Base-by-base conservation (phyloP, 2,797 vertebrate species). In the Pantherophis vulpinus region DNA sequence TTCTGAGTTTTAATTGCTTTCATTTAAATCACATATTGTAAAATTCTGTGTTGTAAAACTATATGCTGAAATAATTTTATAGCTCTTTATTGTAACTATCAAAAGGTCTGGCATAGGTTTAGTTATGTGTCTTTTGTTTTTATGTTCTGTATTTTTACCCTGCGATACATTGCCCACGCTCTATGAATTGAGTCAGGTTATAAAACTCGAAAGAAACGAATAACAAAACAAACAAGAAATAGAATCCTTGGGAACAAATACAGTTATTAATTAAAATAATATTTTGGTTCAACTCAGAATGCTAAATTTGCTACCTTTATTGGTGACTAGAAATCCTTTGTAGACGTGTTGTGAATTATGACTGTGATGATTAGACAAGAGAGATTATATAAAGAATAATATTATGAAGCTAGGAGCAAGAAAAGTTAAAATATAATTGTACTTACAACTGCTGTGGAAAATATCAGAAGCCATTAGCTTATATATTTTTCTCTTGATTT, bases 221-320 rank as follows among this genome's bases (percentile, higher is more conserved):
- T 79, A 79, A 37, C 32, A 79, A 37, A 79, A 79, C 74, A 23
- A 79, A 79, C 20, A 79, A 42, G 74, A 79, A 79, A 86, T 12
- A 86, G 88, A 29, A 86, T 93, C 89, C 74, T 55, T 55, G 55
- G 86, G 58, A 86, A 55, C 9, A 5, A 23, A 37, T 86, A 20
- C 42, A 42, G 20, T 86, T 93, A 93, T 90, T 86, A 90, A 55
- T 93, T 89, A 4, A 25, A 90, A 90, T 83, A 10, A 61, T 61
- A 55, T 63, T 74, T 9, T 27, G 7, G n/a, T 86, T 86, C 47
- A 90, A 13, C 86, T 90, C 18, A 32, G 54, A 63, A 58, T 90
- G 58, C n/a, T 60, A 86, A 90, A 51, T 86, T 86, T 25, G 42
- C 58, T 70, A 18, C n/a, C 16, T 70, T 70, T 70, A 32, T 70